Percentiles rank a stretch among this genome's conserved stretches.
These are phyloP conservation scores for Monarcha castaneiventris DNA, from an alignment of 2,113 vertebrate species.

Conservation along the genomic window DNA sequence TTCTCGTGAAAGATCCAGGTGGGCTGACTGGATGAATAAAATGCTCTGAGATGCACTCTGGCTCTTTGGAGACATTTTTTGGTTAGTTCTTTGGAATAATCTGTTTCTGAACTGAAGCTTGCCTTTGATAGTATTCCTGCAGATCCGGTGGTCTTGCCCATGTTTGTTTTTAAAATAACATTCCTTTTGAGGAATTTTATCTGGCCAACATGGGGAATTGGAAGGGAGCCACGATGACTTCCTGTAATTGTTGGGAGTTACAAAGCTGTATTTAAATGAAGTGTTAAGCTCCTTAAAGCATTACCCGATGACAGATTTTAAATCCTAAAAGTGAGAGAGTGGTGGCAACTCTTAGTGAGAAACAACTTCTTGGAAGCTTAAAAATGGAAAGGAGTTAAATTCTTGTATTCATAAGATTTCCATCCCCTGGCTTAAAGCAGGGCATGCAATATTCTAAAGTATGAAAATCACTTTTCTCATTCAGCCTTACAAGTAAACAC, in stretches of 20 bases:
- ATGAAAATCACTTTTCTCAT: background rate
- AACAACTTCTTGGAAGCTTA: background rate
- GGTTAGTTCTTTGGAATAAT: background rate
- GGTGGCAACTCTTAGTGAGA: background rate
- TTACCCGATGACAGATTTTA: background rate
- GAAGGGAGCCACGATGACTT: slow-evolving; percentile 17
- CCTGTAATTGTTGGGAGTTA: slow-evolving; percentile 44
- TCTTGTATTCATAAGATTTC: background rate
- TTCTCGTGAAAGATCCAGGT: background rate
- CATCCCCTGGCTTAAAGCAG: background rate
- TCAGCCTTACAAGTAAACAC: background rate
- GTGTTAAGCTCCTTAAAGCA: slow-evolving; percentile 45
- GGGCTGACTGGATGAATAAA: background rate
- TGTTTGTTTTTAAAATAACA: slow-evolving; percentile 23
- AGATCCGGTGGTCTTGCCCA: background rate
- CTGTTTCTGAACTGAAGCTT: background rate
- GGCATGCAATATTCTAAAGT: background rate
- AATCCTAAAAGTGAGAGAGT: background rate
- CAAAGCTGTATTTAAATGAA: slow-evolving; percentile 62
- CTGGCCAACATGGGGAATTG: background rate
- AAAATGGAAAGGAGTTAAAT: background rate
- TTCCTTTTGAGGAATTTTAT: slow-evolving; percentile 44
- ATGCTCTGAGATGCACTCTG: background rate
- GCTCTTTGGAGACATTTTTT: background rate
- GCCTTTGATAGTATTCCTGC: background rate